A percentile compares a stretch with the other conserved stretches of the same genome.
Conservation (phyloP, 2,797 vertebrate species). For the Eutrigla gurnardus region DNA sequence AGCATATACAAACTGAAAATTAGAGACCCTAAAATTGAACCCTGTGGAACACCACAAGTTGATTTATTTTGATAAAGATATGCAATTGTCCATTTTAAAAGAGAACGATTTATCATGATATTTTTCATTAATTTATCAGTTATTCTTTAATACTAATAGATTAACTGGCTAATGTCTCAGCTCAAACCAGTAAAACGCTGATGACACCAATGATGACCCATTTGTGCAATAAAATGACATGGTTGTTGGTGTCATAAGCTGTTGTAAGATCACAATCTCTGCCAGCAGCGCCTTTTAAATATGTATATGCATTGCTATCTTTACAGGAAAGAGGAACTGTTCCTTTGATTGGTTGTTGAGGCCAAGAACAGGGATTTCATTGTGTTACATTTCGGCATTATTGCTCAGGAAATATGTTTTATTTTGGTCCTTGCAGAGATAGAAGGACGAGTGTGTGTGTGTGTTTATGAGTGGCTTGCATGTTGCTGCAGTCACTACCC, state of each 20-base stretch:
- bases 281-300: slow-evolving; percentile 51
- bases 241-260: slow-evolving; percentile 50
- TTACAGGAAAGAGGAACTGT: slow-evolving; percentile 34
- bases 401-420: slow-evolving; percentile 16
- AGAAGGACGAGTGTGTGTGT: slow-evolving; percentile 6
- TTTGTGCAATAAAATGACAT: slow-evolving; percentile 43
- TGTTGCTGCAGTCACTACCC: slow-evolving; percentile 49
- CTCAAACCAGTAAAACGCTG: neutral
- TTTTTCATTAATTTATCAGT: slow-evolving; percentile 7
- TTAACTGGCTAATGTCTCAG: slow-evolving; percentile 19
- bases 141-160: neutral
- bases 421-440: slow-evolving; percentile 24
- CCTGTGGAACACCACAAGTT: neutral
- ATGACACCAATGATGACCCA: neutral
- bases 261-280: slow-evolving; percentile 48
- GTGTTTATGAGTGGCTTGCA: slow-evolving; percentile 27
- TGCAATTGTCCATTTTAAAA: neutral
- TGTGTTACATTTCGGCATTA: slow-evolving; percentile 33
- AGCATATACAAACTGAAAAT: neutral
- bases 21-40: neutral
- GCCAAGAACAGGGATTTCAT: slow-evolving; percentile 24
- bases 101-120: neutral
- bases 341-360: slow-evolving; percentile 27
- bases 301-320: slow-evolving; percentile 44
- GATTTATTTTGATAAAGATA: neutral